Evolutionary conservation across 1,140 invertebrate genomes (phyloP), one percentile per base, ranked within the genome.

Genomic region (Lineus longissimus): DNA sequence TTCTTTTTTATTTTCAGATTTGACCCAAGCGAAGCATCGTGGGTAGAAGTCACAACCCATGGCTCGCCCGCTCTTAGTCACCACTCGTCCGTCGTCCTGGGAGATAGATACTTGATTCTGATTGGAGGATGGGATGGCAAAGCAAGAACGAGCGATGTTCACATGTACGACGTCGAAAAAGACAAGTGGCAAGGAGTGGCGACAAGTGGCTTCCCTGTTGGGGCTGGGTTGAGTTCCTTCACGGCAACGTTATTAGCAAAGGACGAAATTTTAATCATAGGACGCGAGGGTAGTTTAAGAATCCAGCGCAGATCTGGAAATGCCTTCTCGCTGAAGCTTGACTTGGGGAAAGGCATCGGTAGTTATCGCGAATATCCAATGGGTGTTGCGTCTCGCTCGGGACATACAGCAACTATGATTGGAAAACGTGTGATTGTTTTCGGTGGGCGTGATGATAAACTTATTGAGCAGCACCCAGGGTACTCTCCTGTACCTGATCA

Each of bases 121-220:
- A 78, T 81, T 64, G 80, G 80, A 60, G 80, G 80, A 9, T 81
- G 80, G 80, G 67, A 79, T 69, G 80, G 80, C 2, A 76, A 76
- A 59, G 23, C 41, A 7, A 59, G 80, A 19, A 64, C 61, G 4
- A 57, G 69, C 30, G 65, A 68, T 62, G 65, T 78, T 7, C 67
- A 61, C 66, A 66, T 65, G 15, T 81, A 72, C 67, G 78, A 81
- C 60, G 70, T 70, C 9, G 59, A 65, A n/a, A 64, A 72, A 45
- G 56, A 71, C 2, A 55, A 59, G 2, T 81, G 80, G 80, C 15
- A 57, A 22, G 30, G 15, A n/a, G 63, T 71, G 15, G 65, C 56
- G 19, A 61, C 58, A 11, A 51, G 43, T 22, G 79, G 79, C 2
- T 81, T 80, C 66, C 76, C 77, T 0, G 67, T 67, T 19, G 78